phyloP scores from a whole-genome alignment of 2,888 invertebrate genomes.

The Meghimatium bilineatum region DNA sequence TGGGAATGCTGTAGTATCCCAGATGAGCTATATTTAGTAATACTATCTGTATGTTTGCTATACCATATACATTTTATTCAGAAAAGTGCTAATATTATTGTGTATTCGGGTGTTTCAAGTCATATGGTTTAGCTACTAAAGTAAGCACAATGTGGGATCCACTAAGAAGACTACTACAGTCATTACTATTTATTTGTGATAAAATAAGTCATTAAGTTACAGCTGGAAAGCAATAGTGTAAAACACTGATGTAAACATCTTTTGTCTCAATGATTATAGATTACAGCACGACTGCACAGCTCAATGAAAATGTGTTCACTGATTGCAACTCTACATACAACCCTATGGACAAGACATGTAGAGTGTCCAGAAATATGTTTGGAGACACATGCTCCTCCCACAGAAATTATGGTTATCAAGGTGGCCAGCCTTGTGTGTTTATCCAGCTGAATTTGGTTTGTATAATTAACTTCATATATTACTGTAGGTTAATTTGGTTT shows the following conservation, averaged over 20 bases:
- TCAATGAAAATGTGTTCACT: slow-evolving; percentile 19
- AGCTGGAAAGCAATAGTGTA: not conserved
- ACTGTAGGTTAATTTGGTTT: not conserved
- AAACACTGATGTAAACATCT: not conserved
- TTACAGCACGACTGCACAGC: slow-evolving; percentile 21
- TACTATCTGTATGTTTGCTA: too few species aligned
- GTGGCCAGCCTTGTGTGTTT: slow-evolving; percentile 49
- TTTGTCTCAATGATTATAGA: not conserved
- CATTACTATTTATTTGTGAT: not conserved
- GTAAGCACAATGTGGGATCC: not conserved
- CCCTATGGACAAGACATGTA: slow-evolving; percentile 45
- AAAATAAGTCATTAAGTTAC: too few species aligned
- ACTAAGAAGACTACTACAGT: not conserved
- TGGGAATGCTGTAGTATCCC: too few species aligned
- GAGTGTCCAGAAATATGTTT: slow-evolving; percentile 26
- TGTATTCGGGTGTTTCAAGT: too few species aligned
- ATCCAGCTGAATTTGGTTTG: slow-evolving; percentile 47
- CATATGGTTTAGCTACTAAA: not conserved
- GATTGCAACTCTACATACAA: slow-evolving; percentile 46
- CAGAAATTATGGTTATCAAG: slow-evolving; percentile 43
- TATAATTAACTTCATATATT: not conserved
- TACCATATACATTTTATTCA: too few species aligned
- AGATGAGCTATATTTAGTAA: too few species aligned
- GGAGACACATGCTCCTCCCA: slow-evolving; percentile 32
- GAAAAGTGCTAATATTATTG: too few species aligned